These are phyloP conservation scores for Caenorhabditis macrosperma DNA, from an alignment of 2,888 invertebrate species.

Conservation along the genomic window DNA sequence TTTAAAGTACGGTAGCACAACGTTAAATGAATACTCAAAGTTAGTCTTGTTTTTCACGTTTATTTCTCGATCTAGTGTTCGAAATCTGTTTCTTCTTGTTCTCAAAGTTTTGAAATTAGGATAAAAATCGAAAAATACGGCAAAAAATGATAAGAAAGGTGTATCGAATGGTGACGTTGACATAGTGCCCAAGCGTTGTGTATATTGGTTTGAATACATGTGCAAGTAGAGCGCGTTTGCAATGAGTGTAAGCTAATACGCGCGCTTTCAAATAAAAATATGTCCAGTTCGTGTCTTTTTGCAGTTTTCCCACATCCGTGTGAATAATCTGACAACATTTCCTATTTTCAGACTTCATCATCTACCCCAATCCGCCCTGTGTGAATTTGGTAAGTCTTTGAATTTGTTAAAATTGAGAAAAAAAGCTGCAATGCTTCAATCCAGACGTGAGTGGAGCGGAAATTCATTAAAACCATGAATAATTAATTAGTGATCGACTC, in stretches of 20 bases:
- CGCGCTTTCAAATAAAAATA: constrained; percentile 6
- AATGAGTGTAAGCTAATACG: background rate
- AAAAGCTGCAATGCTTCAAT: too few relatives aligned
- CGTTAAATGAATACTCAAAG: background rate
- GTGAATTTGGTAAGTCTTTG: background rate
- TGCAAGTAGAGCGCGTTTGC: constrained; percentile 38
- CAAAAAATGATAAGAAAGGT: constrained; percentile 22
- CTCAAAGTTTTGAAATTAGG: background rate
- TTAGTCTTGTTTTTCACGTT: background rate
- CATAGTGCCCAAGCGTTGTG: constrained; percentile 35
- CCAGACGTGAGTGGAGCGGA: too few relatives aligned
- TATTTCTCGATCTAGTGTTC: background rate
- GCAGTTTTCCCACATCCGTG: background rate
- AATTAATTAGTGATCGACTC: background rate
- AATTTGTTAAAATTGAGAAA: too few relatives aligned
- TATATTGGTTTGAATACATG: constrained; percentile 44
- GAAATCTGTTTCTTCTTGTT: background rate
- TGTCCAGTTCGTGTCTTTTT: background rate
- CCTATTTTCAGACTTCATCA: background rate
- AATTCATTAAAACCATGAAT: background rate
- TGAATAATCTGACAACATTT: background rate
- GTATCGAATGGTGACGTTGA: constrained; percentile 50
- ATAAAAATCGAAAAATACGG: background rate
- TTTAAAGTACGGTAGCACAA: constrained; percentile 16
- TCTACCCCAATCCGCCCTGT: background rate